Conservation (phyloP, 1,140 invertebrate species). For the Pseudomyrmex dendroicus region DNA sequence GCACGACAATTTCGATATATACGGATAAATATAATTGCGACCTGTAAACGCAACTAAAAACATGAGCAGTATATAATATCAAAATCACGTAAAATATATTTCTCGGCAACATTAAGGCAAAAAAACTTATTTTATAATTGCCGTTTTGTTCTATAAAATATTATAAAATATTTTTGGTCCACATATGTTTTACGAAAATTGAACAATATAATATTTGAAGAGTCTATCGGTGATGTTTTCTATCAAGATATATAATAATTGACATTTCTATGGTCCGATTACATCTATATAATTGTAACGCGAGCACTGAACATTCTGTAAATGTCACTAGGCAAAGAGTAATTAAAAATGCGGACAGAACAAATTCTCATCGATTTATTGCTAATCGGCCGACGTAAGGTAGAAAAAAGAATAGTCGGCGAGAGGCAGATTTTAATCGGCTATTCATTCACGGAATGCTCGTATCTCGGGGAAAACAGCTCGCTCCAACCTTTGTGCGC, state of each 20-base stretch:
- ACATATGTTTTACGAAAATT: not conserved
- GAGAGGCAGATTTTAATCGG: slow-evolving; percentile 67
- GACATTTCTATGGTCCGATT: too few relatives aligned
- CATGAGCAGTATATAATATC: slow-evolving; percentile 1
- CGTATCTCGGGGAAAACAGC: slow-evolving; percentile 37
- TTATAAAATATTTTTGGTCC: not conserved
- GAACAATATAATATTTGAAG: slow-evolving; percentile 13
- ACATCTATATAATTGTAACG: not conserved
- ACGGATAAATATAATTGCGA: slow-evolving; percentile 25
- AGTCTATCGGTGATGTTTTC: not conserved
- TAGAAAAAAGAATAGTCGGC: slow-evolving; percentile 19
- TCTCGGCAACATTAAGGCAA: not conserved
- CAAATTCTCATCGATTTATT: slow-evolving; percentile 53
- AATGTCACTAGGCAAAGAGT: slow-evolving; percentile 20
- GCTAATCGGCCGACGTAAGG: slow-evolving; percentile 53
- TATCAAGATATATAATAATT: not conserved
- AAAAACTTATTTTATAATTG: not conserved
- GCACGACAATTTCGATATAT: slow-evolving; percentile 17
- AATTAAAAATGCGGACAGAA: slow-evolving; percentile 28
- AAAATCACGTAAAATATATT: not conserved
- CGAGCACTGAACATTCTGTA: slow-evolving; percentile 6
- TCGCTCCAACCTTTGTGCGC: slow-evolving; percentile 46
- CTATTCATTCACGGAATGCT: slow-evolving; percentile 33
- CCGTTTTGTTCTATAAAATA: not conserved
- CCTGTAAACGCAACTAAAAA: slow-evolving; percentile 22